phyloP scores from a whole-genome alignment of 1,140 invertebrate genomes.

The Periplaneta americana region DNA sequence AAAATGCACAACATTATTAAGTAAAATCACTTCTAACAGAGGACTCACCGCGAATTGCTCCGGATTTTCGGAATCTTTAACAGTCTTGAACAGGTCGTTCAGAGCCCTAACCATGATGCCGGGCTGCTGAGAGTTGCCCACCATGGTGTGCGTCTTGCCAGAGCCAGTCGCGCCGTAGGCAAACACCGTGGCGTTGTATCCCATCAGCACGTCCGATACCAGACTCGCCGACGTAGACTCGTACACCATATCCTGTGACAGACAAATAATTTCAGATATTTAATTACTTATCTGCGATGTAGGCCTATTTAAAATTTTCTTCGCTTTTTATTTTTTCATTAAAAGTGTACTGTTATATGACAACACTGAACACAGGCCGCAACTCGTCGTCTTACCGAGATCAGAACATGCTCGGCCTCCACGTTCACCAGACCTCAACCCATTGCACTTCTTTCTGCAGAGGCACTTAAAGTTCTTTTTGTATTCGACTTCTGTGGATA shows the following conservation, averaged over 20 bases:
- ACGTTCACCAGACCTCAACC: too few species aligned
- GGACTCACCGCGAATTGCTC: slow-evolving; percentile 53
- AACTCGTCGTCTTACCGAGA: too few species aligned
- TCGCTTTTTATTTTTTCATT: neutral
- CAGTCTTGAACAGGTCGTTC: slow-evolving; percentile 73
- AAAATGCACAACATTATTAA: neutral
- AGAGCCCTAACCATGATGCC: slow-evolving; percentile 86
- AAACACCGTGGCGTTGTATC: slow-evolving; percentile 94
- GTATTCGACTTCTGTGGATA: too few species aligned
- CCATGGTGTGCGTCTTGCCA: slow-evolving; percentile 91
- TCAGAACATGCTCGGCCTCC: too few species aligned
- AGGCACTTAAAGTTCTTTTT: too few species aligned
- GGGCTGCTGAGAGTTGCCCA: slow-evolving; percentile 62
- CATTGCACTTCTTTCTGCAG: too few species aligned
- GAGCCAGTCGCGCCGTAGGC: slow-evolving; percentile 94
- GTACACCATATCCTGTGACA: slow-evolving; percentile 74
- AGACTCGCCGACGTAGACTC: slow-evolving; percentile 56
- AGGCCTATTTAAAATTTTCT: neutral
- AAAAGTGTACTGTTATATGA: neutral
- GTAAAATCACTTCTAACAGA: neutral
- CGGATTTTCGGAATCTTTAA: slow-evolving; percentile 43
- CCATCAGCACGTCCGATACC: slow-evolving; percentile 77
- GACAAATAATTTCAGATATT: neutral
- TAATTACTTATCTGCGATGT: neutral
- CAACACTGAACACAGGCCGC: too few species aligned